Evolutionary conservation across 2,113 vertebrate species (phyloP).

Genomic region (Ancistrus triradiatus): DNA sequence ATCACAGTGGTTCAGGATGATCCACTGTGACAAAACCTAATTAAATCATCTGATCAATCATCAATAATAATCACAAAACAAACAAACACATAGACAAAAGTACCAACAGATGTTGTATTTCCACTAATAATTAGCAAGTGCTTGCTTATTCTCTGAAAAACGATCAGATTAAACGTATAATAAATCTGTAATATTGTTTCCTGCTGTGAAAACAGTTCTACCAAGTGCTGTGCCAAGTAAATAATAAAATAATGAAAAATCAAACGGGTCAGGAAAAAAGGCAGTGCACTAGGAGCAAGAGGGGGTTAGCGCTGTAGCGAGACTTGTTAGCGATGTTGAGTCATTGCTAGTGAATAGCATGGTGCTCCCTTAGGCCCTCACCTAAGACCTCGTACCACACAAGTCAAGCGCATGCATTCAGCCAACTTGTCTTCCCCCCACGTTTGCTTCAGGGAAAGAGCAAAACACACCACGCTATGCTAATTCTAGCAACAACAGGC

Average conservation of each 20-base stretch:
- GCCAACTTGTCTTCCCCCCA: conserved; percentile 39
- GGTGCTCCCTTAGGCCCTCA: conserved; percentile 44
- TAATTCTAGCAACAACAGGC: conserved; percentile 46
- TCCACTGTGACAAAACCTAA: too few relatives aligned
- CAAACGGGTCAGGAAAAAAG: conserved; percentile 52
- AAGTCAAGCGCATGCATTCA: conserved; percentile 38
- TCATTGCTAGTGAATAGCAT: conserved; percentile 12
- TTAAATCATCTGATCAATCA: too few relatives aligned
- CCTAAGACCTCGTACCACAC: conserved; percentile 45
- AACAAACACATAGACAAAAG: too few relatives aligned
- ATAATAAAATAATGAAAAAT: conserved; percentile 60
- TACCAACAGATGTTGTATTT: too few relatives aligned
- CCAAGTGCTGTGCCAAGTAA: conserved; percentile 30
- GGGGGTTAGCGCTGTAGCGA: conserved; percentile 37
- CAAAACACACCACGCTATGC: conserved; percentile 10
- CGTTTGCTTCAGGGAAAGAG: conserved; percentile 45
- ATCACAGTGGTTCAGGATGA: too few relatives aligned
- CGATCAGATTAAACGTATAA: too few relatives aligned
- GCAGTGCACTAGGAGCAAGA: conserved; percentile 26
- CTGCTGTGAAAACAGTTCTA: neutral
- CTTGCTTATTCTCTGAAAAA: too few relatives aligned
- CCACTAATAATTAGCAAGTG: too few relatives aligned
- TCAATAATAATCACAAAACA: too few relatives aligned
- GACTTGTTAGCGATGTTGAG: conserved; percentile 48
- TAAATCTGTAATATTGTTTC: conserved; percentile 8